Evolutionary conservation across 2,888 invertebrate genomes (phyloP).

Genomic region (Seladonia tumulorum): DNA sequence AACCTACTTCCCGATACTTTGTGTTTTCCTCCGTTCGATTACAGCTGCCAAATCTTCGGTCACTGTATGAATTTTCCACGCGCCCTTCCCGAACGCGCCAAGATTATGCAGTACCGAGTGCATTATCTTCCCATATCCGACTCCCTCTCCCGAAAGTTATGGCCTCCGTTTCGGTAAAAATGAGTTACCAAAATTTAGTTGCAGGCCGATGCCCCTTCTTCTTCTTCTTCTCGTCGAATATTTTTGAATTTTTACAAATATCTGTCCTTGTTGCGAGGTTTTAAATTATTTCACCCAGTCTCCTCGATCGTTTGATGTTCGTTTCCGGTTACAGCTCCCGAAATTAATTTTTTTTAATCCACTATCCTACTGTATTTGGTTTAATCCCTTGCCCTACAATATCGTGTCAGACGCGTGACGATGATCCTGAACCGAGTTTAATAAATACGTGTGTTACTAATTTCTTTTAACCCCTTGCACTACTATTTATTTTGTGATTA

Average conservation of each 20-base stretch:
- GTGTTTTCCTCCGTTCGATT: constrained; percentile 30
- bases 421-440: too few relatives aligned
- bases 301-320: too few relatives aligned
- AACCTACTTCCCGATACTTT: constrained; percentile 52
- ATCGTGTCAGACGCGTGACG: too few relatives aligned
- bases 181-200: background rate
- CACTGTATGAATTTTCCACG: constrained; percentile 28
- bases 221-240: background rate
- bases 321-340: too few relatives aligned
- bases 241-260: background rate
- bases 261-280: background rate
- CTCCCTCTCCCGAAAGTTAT: background rate
- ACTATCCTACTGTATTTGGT: too few relatives aligned
- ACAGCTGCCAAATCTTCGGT: constrained; percentile 58
- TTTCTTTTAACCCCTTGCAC: too few relatives aligned
- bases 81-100: background rate
- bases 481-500: too few relatives aligned
- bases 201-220: background rate
- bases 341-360: too few relatives aligned
- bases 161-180: background rate
- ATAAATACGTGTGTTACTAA: too few relatives aligned
- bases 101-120: constrained; percentile 29
- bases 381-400: too few relatives aligned
- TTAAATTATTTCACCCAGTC: background rate
- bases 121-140: constrained; percentile 5